Percentiles rank a stretch among this genome's conserved stretches.
Evolutionary conservation across 2,797 vertebrate species (phyloP).

Genomic region (Halcyon badia): DNA sequence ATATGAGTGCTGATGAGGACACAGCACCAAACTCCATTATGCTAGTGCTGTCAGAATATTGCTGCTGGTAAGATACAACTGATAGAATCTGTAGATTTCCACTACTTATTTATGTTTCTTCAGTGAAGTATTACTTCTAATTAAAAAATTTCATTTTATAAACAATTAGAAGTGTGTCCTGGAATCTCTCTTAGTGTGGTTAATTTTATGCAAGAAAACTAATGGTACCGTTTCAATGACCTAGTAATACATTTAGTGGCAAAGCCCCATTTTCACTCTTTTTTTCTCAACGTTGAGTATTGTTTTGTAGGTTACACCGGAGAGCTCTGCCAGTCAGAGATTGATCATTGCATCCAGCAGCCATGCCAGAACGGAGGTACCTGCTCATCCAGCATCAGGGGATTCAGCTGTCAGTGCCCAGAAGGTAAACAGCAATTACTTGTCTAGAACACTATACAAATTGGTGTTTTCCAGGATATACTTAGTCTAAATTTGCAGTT

Average conservation of each 20-base stretch:
- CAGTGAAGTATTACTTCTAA: background rate
- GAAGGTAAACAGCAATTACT: conserved; percentile 85
- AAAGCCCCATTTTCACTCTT: background rate
- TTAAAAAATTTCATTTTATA: background rate
- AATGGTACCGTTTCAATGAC: background rate
- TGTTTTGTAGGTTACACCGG: conserved; percentile 89
- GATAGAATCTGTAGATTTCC: background rate
- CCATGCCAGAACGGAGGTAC: conserved; percentile 93
- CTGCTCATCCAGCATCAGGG: conserved; percentile 87
- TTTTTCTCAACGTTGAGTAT: background rate
- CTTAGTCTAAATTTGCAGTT: background rate
- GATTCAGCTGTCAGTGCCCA: conserved; percentile 91
- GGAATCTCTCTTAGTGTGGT: background rate
- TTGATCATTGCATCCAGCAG: conserved; percentile 90
- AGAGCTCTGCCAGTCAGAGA: conserved; percentile 89
- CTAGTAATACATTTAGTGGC: background rate
- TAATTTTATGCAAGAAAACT: background rate
- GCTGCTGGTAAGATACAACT: background rate
- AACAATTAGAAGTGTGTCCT: background rate
- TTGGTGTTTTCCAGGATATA: background rate
- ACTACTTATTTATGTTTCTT: background rate
- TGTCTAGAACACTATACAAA: background rate
- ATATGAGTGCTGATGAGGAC: background rate
- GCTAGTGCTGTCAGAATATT: background rate
- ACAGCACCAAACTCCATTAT: background rate